These are phyloP conservation scores for Agapetus fuscipes DNA, from an alignment of 2,888 invertebrate species.

Conservation along the genomic window DNA sequence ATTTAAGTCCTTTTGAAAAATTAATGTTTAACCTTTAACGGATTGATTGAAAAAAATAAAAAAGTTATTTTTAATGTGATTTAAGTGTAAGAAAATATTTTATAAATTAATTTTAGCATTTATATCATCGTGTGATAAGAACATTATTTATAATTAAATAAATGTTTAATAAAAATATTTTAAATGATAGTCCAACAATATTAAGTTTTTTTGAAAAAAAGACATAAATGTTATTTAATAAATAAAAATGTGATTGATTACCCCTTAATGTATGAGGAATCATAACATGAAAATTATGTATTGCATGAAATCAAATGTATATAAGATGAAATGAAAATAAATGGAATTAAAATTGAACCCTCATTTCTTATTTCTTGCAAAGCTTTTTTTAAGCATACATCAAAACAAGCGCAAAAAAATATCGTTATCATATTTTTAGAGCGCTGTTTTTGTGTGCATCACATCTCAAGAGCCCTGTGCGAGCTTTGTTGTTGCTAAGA, in stretches of 20 bases:
- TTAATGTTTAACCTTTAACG: not conserved
- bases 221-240: not conserved
- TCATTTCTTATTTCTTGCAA: no score
- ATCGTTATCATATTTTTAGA: no score
- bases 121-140: conserved; percentile 10
- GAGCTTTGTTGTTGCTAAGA: no score
- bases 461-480: no score
- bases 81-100: not conserved
- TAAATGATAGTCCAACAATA: no score
- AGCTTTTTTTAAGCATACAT: no score
- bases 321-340: not conserved
- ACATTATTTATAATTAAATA: not conserved
- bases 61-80: not conserved
- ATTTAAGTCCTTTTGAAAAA: not conserved
- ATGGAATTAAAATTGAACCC: no score
- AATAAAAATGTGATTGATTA: not conserved
- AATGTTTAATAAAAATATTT: not conserved
- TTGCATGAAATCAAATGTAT: no score
- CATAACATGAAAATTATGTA: no score
- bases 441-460: no score
- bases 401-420: no score
- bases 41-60: not conserved
- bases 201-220: no score
- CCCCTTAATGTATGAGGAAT: not conserved
- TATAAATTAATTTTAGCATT: conserved; percentile 7